Evolutionary conservation across 92 coral and sea anemone genomes (phyloP).

Genomic region (Anthopleura xanthogrammica): DNA sequence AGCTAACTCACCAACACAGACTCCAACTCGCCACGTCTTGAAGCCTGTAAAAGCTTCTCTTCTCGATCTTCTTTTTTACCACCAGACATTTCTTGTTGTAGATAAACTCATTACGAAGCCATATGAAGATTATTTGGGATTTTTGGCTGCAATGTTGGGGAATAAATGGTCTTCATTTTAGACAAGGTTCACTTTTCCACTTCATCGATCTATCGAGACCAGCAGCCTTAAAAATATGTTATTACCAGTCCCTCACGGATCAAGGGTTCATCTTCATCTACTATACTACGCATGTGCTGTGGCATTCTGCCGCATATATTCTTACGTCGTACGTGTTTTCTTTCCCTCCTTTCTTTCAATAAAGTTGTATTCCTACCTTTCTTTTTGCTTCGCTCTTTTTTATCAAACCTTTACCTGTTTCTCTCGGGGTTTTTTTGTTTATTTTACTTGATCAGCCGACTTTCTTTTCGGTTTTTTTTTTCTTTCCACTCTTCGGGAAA

Average conservation of each 20-base stretch:
- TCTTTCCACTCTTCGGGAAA: no score
- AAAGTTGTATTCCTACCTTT: no score
- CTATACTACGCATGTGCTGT: neutral
- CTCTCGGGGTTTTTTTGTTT: no score
- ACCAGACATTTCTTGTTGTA: conserved; percentile 50
- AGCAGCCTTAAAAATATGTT: neutral
- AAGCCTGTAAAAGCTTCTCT: conserved; percentile 84
- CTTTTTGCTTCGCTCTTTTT: no score
- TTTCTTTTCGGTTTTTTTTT: no score
- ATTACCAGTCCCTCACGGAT: neutral
- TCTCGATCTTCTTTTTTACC: conserved; percentile 75
- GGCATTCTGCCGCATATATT: neutral
- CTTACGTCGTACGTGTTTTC: no score
- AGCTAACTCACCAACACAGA: conserved; percentile 71
- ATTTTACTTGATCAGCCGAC: no score
- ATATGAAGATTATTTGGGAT: neutral
- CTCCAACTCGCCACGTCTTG: conserved; percentile 87
- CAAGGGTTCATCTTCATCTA: neutral
- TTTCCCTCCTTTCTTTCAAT: no score
- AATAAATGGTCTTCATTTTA: neutral
- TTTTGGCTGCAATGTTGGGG: neutral
- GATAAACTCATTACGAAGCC: conserved; percentile 34
- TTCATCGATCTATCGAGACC: neutral
- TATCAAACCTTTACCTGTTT: no score
- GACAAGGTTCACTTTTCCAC: neutral